Evolutionary conservation across 2,888 invertebrate species (phyloP), one percentile per base, ranked within the genome.

Genomic region (Nymphalis urticae): DNA sequence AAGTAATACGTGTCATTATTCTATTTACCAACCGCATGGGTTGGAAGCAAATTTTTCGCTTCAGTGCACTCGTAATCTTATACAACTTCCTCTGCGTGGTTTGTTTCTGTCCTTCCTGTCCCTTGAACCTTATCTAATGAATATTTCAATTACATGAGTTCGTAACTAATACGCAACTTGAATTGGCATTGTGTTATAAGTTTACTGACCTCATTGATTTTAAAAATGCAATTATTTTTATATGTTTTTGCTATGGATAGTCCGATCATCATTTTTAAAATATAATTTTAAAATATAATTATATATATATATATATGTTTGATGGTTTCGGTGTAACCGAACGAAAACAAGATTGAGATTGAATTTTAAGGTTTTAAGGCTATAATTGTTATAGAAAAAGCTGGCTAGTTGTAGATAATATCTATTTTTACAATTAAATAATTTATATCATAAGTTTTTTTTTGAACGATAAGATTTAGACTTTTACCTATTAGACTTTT

Each of bases 81-180:
- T 61, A 17, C n/a, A 16, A 59, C 42, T 59, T 59, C 42, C 59
- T 21, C 42, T 36, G n/a, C n/a, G 19, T 19, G 36, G 42, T 48
- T 61, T 48, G 48, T 60, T 47, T 7, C 24, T 27, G 16, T 54
- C 54, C 54, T 27, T 10, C n/a, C 10, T 21, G 24, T 32, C 61
- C 24, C 61, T 61, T 48, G 48, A 61, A 61, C 48, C n/a, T 54
- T 54, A 13, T 27, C 13, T 48, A 61, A 48, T 61, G 48, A 27
- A 27, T 5, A 54, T 54, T 27, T 54, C 54, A 54, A 21, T 27
- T 24, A 54, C 3, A 27, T 17, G 27, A 27, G 24, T 54, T 27
- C 13, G 1, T 24, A 54, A 54, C 54, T 54, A 24, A 13, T 16
- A 16, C 10, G 16, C 6, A 54, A 24, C n/a, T 50, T 54, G 2